These are phyloP conservation scores for Halcyon leucocephala DNA, from an alignment of 2,797 vertebrate species.

Conservation along the genomic window DNA sequence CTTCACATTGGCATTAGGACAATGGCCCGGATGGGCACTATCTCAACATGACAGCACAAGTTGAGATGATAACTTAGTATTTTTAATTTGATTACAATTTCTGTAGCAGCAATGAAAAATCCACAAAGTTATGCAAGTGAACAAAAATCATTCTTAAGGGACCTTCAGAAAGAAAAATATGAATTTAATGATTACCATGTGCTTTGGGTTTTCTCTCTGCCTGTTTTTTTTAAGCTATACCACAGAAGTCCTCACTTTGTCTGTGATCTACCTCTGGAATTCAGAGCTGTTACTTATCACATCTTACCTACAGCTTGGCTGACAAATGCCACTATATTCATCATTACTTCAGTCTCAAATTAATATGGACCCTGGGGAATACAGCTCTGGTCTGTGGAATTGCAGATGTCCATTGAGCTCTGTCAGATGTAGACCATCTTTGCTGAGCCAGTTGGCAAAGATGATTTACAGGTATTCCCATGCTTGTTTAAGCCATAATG, in stretches of 20 bases:
- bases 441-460: background rate
- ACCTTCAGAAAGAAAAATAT: background rate
- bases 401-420: background rate
- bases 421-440: background rate
- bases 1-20: background rate
- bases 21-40: background rate
- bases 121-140: background rate
- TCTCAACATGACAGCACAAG: background rate
- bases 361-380: background rate
- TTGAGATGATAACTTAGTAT: background rate
- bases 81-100: background rate
- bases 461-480: background rate
- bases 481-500: background rate
- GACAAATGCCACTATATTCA: background rate
- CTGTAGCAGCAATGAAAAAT: background rate
- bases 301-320: background rate
- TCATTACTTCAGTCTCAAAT: background rate
- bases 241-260: background rate
- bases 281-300: background rate
- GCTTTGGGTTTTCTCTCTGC: fast-evolving
- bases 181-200: background rate
- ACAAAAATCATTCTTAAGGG: background rate
- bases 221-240: background rate
- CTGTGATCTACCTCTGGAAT: background rate
- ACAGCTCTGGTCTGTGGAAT: background rate